Conservation (phyloP, 2,888 invertebrate species). For the Phaonia tiefii region DNA sequence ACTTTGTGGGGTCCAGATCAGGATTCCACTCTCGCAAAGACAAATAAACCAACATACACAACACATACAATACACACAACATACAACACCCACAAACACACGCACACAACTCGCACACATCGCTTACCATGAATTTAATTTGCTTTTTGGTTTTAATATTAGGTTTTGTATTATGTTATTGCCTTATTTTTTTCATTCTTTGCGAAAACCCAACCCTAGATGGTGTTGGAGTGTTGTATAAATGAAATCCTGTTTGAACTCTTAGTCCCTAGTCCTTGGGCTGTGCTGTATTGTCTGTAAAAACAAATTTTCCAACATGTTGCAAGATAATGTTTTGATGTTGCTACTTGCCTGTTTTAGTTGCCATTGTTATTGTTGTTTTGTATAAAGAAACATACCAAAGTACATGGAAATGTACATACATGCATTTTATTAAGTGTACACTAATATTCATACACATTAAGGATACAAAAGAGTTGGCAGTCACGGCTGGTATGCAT, state of each 20-base stretch:
- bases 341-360: neutral
- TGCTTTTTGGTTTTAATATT: constrained; percentile 29
- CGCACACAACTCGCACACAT: too few relatives aligned
- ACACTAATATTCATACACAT: neutral
- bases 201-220: too few relatives aligned
- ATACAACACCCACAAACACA: neutral
- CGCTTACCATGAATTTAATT: too few relatives aligned
- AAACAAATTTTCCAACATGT: constrained; percentile 48
- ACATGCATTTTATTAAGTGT: neutral
- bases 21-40: neutral
- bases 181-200: constrained; percentile 20
- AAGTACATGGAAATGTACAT: neutral
- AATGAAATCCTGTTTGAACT: too few relatives aligned
- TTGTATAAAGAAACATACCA: constrained; percentile 35
- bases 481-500: neutral
- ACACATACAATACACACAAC: too few relatives aligned
- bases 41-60: neutral
- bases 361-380: constrained; percentile 27
- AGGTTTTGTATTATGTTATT: neutral
- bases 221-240: too few relatives aligned
- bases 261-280: neutral
- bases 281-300: constrained; percentile 45
- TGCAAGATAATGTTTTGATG: constrained; percentile 47
- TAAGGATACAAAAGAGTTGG: neutral
- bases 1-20: constrained; percentile 5